Evolutionary conservation across 2,113 vertebrate species (phyloP).

Genomic region (Anarrhichthys ocellatus): DNA sequence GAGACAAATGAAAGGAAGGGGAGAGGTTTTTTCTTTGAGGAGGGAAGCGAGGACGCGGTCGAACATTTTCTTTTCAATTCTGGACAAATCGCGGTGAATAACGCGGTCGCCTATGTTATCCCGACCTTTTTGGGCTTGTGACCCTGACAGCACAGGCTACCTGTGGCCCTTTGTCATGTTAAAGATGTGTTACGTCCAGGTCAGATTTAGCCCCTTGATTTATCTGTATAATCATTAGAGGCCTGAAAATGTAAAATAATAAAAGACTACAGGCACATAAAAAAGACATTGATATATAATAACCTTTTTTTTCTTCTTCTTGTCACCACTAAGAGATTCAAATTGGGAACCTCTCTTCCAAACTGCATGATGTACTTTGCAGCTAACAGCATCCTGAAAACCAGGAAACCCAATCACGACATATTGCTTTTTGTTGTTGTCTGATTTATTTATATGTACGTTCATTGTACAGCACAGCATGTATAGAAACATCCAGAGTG

Average conservation of each 20-base stretch:
- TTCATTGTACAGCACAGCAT: not conserved
- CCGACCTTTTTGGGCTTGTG: not conserved
- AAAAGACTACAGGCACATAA: not conserved
- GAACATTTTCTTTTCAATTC: constrained; percentile 29
- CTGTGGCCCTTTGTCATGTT: not conserved
- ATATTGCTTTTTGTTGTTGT: not conserved
- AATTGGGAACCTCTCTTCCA: not conserved
- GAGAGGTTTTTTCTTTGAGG: constrained; percentile 56
- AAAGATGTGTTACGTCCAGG: not conserved
- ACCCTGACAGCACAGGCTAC: not conserved
- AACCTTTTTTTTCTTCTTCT: not conserved
- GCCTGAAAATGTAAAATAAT: not conserved
- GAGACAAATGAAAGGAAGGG: constrained; percentile 70
- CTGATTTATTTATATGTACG: constrained; percentile 11
- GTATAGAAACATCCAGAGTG: constrained; percentile 77
- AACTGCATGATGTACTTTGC: not conserved
- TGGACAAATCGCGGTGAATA: not conserved
- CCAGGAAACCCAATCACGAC: not conserved
- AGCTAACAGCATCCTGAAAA: constrained; percentile 6
- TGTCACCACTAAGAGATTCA: not conserved
- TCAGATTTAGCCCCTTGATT: not conserved
- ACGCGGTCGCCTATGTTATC: too few relatives aligned
- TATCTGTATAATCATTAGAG: not conserved
- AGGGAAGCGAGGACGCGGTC: constrained; percentile 32
- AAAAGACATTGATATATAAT: not conserved